Evolutionary conservation across 2,113 vertebrate genomes (phyloP), one percentile per base, ranked within the genome.

Genomic region (Pedionomus torquatus): DNA sequence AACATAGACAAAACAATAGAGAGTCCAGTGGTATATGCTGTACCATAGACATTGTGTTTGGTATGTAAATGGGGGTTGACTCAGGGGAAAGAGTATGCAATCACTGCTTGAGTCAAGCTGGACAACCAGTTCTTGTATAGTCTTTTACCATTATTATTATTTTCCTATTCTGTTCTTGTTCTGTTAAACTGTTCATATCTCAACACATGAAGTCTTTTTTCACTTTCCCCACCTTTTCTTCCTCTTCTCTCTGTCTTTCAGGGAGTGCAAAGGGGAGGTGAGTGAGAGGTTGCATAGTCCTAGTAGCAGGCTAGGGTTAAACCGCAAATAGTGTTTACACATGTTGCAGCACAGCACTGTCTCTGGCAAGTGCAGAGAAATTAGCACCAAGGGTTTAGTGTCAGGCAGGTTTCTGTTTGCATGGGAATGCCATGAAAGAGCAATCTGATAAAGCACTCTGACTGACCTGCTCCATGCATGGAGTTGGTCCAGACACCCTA

Each of bases 381-480:
- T 17, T 10, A 86, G 3, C 21, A 19, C 10, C 7, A 31, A 5
- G 19, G 3, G 1, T 46, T 25, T 57, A 1, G 0, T 57, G 14
- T 74, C n/a, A 78, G 7, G 6, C 7, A 44, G 2, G 4, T 49
- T 87, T 77, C 15, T n/a, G 3, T 89, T 70, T 10, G 4, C 37
- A 17, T 15, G 7, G 8, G 13, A 60, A 8, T 44, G 5, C 7
- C 39, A 11, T 75, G 43, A 51, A 46, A 75, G 31, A 44, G 21
- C 5, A 51, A 30, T 9, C 2, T 51, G 16, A 39, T 55, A 30
- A 16, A 79, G 26, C 31, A 57, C 5, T 21, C 26, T 58, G 5
- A 17, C 25, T 93, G 26, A 74, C n/a, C 16, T 72, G 5, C 41
- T 65, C 6, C 41, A 7, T n/a, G 11, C 8, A 6, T 15, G 7